Evolutionary conservation across 2,113 vertebrate genomes (phyloP).

Genomic region (Pteropus alecto): DNA sequence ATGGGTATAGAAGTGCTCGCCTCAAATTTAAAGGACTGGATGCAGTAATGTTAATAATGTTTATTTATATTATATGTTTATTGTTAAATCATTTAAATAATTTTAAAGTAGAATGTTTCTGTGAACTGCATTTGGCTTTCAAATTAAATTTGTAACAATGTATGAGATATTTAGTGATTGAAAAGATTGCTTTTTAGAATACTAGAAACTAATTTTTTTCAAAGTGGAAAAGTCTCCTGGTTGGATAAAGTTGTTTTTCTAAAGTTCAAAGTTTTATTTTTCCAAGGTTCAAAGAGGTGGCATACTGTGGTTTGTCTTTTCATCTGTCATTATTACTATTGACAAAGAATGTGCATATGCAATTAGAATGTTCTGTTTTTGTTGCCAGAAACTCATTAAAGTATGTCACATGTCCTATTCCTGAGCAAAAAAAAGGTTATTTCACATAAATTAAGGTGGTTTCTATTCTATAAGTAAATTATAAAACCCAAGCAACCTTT

Average conservation of each 20-base stretch:
- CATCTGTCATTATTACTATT: background rate
- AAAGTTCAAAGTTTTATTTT: background rate
- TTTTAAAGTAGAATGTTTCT: conserved; percentile 4
- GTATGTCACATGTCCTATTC: background rate
- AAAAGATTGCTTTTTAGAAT: background rate
- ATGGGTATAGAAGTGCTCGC: background rate
- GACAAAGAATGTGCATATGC: background rate
- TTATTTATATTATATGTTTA: background rate
- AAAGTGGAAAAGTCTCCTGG: conserved; percentile 2
- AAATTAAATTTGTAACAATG: conserved; percentile 13
- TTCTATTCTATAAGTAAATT: background rate
- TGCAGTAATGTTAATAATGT: background rate
- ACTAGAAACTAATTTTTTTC: background rate
- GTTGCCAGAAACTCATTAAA: background rate
- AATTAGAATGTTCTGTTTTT: conserved; percentile 14
- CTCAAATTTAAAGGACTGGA: background rate
- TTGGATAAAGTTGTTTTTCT: background rate
- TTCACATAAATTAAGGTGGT: background rate
- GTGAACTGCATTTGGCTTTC: background rate
- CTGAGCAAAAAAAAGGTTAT: background rate
- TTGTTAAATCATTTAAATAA: background rate
- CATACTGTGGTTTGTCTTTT: background rate
- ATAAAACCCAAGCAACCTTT: background rate
- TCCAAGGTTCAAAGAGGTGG: background rate
- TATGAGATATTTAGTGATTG: conserved; percentile 34